Evolutionary conservation across 2,113 vertebrate genomes (phyloP).

Genomic region (Daubentonia madagascariensis): DNA sequence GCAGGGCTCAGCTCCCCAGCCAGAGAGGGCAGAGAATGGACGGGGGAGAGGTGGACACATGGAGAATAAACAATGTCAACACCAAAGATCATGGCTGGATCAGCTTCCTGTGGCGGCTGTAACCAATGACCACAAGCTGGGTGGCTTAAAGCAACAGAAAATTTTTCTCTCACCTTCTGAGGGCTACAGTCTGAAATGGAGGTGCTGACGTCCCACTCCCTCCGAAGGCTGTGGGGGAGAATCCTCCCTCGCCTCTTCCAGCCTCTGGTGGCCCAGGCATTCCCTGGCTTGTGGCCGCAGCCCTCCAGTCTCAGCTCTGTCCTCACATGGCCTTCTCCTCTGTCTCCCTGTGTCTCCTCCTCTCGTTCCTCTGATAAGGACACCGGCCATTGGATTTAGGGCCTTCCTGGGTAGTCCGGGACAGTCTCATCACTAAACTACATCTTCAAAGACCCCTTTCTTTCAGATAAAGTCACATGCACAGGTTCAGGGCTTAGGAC

Average conservation of each 20-base stretch:
- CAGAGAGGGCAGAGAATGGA: not conserved
- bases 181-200: not conserved
- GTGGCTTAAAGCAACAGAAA: not conserved
- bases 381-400: not conserved
- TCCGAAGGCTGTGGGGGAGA: rapidly evolving
- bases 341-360: not conserved
- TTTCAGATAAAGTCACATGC: not conserved
- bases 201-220: not conserved
- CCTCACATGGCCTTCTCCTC: rapidly evolving
- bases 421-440: not conserved
- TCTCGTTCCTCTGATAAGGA: not conserved
- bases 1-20: not conserved
- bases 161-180: not conserved
- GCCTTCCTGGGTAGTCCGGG: not conserved
- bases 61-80: not conserved
- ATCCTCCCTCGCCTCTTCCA: too few relatives aligned
- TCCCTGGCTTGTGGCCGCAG: not conserved
- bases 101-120: not conserved
- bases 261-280: rapidly evolving
- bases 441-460: not conserved
- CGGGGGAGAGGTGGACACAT: not conserved
- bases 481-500: not conserved
- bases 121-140: not conserved
- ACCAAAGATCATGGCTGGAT: not conserved
- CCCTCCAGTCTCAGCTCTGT: not conserved